Evolutionary conservation across 2,113 vertebrate species (phyloP), one percentile per base, ranked within the genome.

Genomic region (Ranitomeya variabilis): DNA sequence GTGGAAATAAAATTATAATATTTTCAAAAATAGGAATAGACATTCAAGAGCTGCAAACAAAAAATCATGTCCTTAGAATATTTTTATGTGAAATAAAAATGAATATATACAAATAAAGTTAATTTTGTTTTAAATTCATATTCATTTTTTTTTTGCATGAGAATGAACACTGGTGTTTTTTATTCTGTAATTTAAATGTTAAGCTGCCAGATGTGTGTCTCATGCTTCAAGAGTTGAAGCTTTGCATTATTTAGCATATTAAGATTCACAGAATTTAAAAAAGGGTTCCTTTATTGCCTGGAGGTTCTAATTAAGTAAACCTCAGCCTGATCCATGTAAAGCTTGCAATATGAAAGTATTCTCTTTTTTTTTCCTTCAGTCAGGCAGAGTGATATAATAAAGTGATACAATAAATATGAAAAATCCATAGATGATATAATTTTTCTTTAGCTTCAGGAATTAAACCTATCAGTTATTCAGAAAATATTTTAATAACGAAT

Each of bases 231-330:
- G 97, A 98, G 97, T 96, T 93, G 94, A 96, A 96, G 97, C 97
- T 98, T 97, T 99, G 98, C 98, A 99, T 99, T 99, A 99, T 99
- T 99, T 99, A 99, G 98, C 98, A 99, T 99, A 99, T 99, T 99
- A 99, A 99, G 97, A 99, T 98, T 99, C 97, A 96, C 96, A 98
- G 98, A 99, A 99, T 99, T 99, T 99, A 97, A 98, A 99, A 99
- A 97, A 97, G 97, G 97, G 94, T 93, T 97, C 97, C 96, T 97
- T 97, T 96, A 95, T 98, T 96, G 98, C 98, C 98, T 97, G 93
- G 92, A 99, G 98, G 96, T 97, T 99, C 97, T 97, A 99, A 99
- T 99, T 99, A 99, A 99, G 97, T 99, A 99, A 99, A 99, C 97
- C 97, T 99, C 97, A 97, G 97, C 96, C 96, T 97, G 95, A 95